Evolutionary conservation across 2,888 invertebrate species (phyloP), one percentile per base, ranked within the genome.

Genomic region (Suillia variegata): DNA sequence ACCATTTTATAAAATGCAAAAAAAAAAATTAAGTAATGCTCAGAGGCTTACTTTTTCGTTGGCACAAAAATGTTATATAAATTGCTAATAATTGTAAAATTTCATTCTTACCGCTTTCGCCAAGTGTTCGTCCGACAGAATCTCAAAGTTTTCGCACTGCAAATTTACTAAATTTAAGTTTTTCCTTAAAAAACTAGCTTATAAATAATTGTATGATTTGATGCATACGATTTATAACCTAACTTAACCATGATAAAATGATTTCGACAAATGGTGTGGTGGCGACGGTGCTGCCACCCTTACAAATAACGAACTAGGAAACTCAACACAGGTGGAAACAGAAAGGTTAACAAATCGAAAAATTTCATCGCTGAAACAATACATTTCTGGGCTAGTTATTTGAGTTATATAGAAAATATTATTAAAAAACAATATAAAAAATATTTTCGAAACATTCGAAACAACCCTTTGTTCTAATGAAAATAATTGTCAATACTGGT

Each of bases 121-220:
- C 74, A 80, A 77, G 76, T 76, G 76, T 79, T 79, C 72, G 75
- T 78, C 76, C 74, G 71, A 76, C 74, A 71, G 75, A 77, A 72
- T 78, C 74, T 67, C 71, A 75, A 78, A 74, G 70, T 71, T 76
- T 80, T 78, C 78, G 78, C 80, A 80, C 80, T 78, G 77, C 78
- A 80, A 80, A 76, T 76, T 79, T 77, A 78, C 79, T 79, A 79
- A 79, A 78, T 78, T 78, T 76, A 81, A 77, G 79, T 78, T 80
- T 78, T 78, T 74, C 78, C 80, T 80, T 81, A 81, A 79, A 80
- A 78, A 81, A 80, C 80, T 80, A 80, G 78, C 80, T 81, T 80
- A 80, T 80, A 80, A 80, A 78, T 81, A 80, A 78, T 80, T 81
- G 80, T 80, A 80, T 81, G 81, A 81, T 77, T 80, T 79, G 78